phyloP scores from a whole-genome alignment of 2,888 invertebrate species.

The Apotomis capreana region DNA sequence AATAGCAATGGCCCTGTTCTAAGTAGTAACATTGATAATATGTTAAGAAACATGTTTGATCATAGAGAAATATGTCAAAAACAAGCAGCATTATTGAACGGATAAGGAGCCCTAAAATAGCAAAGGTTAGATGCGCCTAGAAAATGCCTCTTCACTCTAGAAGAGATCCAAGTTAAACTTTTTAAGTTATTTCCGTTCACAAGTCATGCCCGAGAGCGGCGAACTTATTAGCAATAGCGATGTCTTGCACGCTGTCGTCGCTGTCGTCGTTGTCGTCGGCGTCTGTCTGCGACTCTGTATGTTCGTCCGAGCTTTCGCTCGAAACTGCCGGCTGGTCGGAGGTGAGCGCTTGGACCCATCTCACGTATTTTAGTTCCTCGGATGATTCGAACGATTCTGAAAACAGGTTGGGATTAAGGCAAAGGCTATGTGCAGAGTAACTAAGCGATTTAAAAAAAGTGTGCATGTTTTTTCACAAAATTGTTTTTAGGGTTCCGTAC shows the following conservation, averaged over 20 bases:
- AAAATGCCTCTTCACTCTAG: no score
- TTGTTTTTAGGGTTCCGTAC: no score
- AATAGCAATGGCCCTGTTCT: no score
- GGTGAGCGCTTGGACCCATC: conserved; percentile 86
- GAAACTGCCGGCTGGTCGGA: conserved; percentile 46
- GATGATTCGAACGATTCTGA: conserved; percentile 85
- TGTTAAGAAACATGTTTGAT: no score
- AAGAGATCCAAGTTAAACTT: no score
- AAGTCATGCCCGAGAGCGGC: conserved; percentile 64
- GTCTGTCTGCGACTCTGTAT: conserved; percentile 46
- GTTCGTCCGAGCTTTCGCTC: conserved; percentile 49
- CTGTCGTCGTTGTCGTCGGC: conserved; percentile 47
- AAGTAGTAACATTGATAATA: no score
- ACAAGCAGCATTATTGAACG: no score
- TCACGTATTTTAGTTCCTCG: conserved; percentile 85
- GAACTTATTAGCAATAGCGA: conserved; percentile 74
- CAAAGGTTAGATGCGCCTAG: no score
- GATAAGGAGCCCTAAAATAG: no score
- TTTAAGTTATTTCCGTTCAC: conserved; percentile 23
- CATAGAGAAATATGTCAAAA: no score
- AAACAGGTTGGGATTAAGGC: conserved; percentile 39
- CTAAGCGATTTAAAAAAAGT: background rate
- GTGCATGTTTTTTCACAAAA: no score
- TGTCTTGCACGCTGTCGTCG: conserved; percentile 46
- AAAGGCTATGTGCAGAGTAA: no score